phyloP scores from a whole-genome alignment of 1,140 invertebrate genomes.

The Heliconius hermathena region DNA sequence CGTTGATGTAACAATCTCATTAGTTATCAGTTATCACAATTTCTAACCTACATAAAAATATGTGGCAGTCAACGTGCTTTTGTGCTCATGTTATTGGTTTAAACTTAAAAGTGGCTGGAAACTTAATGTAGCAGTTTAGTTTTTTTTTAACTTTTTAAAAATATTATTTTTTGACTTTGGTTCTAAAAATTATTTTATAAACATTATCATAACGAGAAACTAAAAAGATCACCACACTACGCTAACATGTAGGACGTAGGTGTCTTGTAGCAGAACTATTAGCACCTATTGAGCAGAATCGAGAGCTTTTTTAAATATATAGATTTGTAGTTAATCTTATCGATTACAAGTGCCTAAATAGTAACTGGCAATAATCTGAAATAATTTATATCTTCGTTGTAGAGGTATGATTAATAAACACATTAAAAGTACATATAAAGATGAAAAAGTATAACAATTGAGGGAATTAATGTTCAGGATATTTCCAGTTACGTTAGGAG shows the following conservation, averaged over 20 bases:
- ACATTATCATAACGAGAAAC: slow-evolving; percentile 25
- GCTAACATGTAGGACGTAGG: slow-evolving; percentile 39
- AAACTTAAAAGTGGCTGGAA: slow-evolving; percentile 7
- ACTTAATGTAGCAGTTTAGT: background rate
- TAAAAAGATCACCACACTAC: slow-evolving; percentile 32
- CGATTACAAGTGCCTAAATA: slow-evolving; percentile 20
- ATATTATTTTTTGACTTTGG: slow-evolving; percentile 32
- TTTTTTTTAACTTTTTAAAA: background rate
- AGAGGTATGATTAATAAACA: slow-evolving; percentile 6
- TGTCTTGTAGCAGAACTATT: slow-evolving; percentile 44
- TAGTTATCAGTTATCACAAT: slow-evolving; percentile 79
- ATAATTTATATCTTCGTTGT: background rate
- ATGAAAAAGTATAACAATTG: slow-evolving; percentile 10
- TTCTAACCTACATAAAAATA: slow-evolving; percentile 74
- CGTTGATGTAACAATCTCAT: slow-evolving; percentile 71
- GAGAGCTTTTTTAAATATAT: slow-evolving; percentile 36
- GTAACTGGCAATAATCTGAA: slow-evolving; percentile 35
- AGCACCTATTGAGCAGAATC: slow-evolving; percentile 48
- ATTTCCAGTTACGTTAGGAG: slow-evolving; percentile 35
- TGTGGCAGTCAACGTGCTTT: slow-evolving; percentile 70
- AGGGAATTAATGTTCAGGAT: slow-evolving; percentile 2
- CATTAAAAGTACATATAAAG: slow-evolving; percentile 9
- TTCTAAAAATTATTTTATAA: slow-evolving; percentile 24
- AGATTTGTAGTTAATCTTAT: slow-evolving; percentile 22
- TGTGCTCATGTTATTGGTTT: slow-evolving; percentile 56